Evolutionary conservation across 2,888 invertebrate species (phyloP).

Genomic region (Hirtodrosophila histrioides): DNA sequence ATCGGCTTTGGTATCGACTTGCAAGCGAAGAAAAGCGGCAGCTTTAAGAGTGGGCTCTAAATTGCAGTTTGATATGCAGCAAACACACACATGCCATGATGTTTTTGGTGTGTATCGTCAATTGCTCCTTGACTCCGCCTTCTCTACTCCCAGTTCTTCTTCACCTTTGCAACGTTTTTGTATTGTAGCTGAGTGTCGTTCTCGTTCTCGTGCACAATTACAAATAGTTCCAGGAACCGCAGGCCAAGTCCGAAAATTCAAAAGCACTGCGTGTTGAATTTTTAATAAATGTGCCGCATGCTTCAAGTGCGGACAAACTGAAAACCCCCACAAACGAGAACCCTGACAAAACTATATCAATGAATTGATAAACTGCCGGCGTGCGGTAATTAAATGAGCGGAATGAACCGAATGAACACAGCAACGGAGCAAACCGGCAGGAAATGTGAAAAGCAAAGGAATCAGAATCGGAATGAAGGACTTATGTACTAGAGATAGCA

Average conservation of each 20-base stretch:
- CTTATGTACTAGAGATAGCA: too few species aligned
- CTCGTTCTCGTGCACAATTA: constrained; percentile 24
- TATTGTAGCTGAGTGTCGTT: constrained; percentile 17
- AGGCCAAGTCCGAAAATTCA: constrained; percentile 45
- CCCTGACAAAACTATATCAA: constrained; percentile 38
- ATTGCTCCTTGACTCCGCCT: constrained; percentile 21
- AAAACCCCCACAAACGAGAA: constrained; percentile 1
- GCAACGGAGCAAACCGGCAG: not conserved
- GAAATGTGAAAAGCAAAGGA: constrained; percentile 1
- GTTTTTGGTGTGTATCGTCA: constrained; percentile 8
- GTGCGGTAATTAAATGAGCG: constrained; percentile 14
- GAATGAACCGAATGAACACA: constrained; percentile 4
- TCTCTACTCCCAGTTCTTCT: constrained; percentile 1
- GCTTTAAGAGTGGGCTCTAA: constrained; percentile 23
- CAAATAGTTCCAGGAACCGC: constrained; percentile 61
- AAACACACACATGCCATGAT: constrained; percentile 12
- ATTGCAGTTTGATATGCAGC: constrained; percentile 47
- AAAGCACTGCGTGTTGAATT: constrained; percentile 69
- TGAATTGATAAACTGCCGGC: constrained; percentile 39
- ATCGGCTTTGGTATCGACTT: constrained; percentile 17
- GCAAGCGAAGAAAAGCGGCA: constrained; percentile 19
- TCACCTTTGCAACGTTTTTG: constrained; percentile 5
- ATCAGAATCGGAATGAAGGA: not conserved
- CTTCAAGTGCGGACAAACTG: not conserved
- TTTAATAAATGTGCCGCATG: constrained; percentile 44